Percentiles rank a stretch among this genome's conserved stretches.
These are phyloP conservation scores for Chrysotoxum bicinctum DNA, from an alignment of 2,888 invertebrate genomes.

Conservation along the genomic window DNA sequence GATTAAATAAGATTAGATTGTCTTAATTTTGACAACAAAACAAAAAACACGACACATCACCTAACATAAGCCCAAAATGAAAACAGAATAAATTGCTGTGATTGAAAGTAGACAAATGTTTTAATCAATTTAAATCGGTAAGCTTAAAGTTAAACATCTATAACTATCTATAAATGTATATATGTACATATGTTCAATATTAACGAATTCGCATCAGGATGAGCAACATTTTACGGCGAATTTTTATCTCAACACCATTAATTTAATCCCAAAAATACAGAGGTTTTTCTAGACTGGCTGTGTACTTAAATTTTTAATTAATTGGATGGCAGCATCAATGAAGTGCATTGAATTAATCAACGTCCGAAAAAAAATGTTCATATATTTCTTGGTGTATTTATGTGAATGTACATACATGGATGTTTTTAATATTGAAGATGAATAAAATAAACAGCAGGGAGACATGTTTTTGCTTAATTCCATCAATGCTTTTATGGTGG, in stretches of 20 bases:
- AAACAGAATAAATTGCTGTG: too few relatives aligned
- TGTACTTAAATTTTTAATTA: not conserved
- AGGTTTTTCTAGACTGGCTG: not conserved
- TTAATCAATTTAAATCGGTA: not conserved
- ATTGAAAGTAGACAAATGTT: too few relatives aligned
- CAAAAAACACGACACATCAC: too few relatives aligned
- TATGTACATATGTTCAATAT: not conserved
- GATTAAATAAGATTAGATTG: too few relatives aligned
- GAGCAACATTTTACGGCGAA: not conserved
- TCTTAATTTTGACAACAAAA: too few relatives aligned
- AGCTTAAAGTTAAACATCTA: too few relatives aligned
- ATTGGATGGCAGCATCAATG: not conserved
- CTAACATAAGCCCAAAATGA: too few relatives aligned
- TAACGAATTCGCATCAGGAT: not conserved
- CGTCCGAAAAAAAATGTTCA: too few relatives aligned
- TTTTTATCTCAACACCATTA: not conserved
- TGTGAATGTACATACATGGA: too few relatives aligned
- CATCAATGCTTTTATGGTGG: accelerated
- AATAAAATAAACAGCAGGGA: not conserved
- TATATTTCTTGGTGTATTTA: too few relatives aligned
- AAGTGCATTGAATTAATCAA: not conserved
- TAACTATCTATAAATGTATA: not conserved
- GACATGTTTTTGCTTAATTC: not conserved
- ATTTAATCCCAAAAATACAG: not conserved
- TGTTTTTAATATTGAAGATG: too few relatives aligned